Base-by-base conservation (phyloP, 2,113 vertebrate species). In the Burhinus oedicnemus region DNA sequence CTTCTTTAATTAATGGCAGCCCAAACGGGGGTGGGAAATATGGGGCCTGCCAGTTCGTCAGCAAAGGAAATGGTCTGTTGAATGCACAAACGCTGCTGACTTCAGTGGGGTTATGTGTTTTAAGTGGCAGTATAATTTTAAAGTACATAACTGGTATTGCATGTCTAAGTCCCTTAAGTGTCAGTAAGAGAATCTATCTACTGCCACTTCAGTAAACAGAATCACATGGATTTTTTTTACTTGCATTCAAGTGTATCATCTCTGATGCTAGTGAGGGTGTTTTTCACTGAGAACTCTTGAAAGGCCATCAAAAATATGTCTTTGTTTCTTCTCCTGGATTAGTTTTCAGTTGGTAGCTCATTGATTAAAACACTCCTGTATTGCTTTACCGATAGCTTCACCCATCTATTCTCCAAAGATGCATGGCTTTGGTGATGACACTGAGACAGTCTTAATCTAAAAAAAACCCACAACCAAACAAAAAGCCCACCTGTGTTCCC, bases 21-120 rank as follows among this genome's bases (percentile, higher is more conserved):
- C 54, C 45, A 18, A 1, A 6, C 1, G 8, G 8, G 17, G 65
- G 68, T n/a, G 58, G 51, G 21, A 25, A 19, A 19, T 6, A 9
- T 0, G 30, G 49, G 84, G 22, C 26, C 25, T 34, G 40, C 1
- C 8, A 4, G 47, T n/a, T 80, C 0, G 2, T 20, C 49, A 36
- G 76, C 58, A 17, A 10, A 27, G 68, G 68, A 27, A 29, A 4
- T 2, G 6, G 4, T 11, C 32, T 20, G 58, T 6, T 57, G 52
- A 34, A 34, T 3, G 34, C 15, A 6, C 47, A 15, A 7, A 2
- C 38, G 22, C 16, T 29, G 47, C 68, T 49, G 91, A 5, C 51
- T 20, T 32, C 6, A 2, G 12, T 6, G 66, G 82, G 29, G 47
- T 12, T 40, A 2, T 18, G 27, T 20, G 83, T 32, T 79, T 52